phyloP scores from a whole-genome alignment of 2,888 invertebrate species.

The Colostygia pectinataria region DNA sequence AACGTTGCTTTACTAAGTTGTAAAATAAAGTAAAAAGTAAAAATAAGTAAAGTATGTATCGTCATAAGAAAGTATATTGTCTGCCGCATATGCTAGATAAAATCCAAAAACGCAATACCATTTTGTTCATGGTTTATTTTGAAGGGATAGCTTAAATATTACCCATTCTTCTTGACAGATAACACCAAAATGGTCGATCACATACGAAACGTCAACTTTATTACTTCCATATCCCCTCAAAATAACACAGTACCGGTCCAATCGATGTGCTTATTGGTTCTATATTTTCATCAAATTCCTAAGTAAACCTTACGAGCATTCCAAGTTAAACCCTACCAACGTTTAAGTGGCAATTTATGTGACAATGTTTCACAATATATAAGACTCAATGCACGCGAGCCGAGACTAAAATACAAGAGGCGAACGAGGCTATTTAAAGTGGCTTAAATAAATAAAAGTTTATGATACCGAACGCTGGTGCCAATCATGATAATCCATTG shows the following conservation, averaged over 20 bases:
- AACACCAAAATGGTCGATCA: background rate
- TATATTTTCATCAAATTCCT: constrained; percentile 16
- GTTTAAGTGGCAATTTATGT: constrained; percentile 64
- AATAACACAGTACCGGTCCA: constrained; percentile 7
- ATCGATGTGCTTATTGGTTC: constrained; percentile 14
- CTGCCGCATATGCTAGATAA: too few relatives aligned
- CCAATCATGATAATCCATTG: constrained; percentile 31
- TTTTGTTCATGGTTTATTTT: background rate
- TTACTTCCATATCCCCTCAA: constrained; percentile 3
- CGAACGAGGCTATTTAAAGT: constrained; percentile 44
- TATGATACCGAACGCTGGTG: constrained; percentile 37
- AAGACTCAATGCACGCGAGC: constrained; percentile 44
- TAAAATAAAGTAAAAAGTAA: too few relatives aligned
- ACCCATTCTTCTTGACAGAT: constrained; percentile 5
- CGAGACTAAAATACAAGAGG: constrained; percentile 49
- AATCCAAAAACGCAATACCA: background rate
- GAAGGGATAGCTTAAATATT: background rate
- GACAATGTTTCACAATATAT: constrained; percentile 60
- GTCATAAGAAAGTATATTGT: too few relatives aligned
- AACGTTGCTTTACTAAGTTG: too few relatives aligned
- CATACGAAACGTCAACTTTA: constrained; percentile 1
- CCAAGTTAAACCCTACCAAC: constrained; percentile 44
- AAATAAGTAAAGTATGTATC: too few relatives aligned
- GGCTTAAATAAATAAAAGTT: constrained; percentile 50
- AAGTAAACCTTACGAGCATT: constrained; percentile 44